Conservation (phyloP, 2,113 vertebrate species). For the Lanius collurio region DNA sequence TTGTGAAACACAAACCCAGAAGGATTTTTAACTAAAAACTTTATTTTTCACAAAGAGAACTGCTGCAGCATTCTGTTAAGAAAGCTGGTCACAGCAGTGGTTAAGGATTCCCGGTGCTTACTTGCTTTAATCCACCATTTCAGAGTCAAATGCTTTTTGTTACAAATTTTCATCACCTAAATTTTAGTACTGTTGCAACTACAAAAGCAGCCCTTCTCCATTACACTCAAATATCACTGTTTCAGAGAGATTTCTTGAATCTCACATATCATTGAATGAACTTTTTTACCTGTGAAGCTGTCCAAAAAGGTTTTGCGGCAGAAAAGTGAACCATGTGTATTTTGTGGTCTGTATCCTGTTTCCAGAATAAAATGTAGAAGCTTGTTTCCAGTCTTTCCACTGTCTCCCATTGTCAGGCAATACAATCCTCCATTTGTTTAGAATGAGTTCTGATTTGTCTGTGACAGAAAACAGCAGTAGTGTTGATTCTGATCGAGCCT, state of each 20-base stretch:
- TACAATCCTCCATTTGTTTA: constrained; percentile 50
- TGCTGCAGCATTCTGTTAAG: background rate
- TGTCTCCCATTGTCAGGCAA: constrained; percentile 60
- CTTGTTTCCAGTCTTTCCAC: constrained; percentile 20
- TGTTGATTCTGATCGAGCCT: constrained; percentile 39
- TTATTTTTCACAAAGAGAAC: background rate
- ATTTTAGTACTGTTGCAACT: background rate
- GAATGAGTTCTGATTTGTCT: background rate
- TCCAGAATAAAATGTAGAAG: constrained; percentile 29
- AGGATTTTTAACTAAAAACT: background rate
- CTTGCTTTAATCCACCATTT: background rate
- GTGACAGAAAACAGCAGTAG: constrained; percentile 47
- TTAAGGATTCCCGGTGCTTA: background rate
- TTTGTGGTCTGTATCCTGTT: constrained; percentile 73
- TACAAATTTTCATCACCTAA: background rate
- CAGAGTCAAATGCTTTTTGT: background rate
- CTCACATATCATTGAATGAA: fast-evolving
- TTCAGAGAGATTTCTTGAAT: background rate
- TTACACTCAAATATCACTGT: no score
- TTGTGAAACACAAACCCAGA: background rate
- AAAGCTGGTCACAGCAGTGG: background rate
- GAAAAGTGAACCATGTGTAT: constrained; percentile 74
- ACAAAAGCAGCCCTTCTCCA: background rate
- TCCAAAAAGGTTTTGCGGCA: constrained; percentile 74
- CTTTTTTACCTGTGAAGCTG: constrained; percentile 76